Evolutionary conservation across 2,888 invertebrate genomes (phyloP).

Genomic region (Axea sp.): DNA sequence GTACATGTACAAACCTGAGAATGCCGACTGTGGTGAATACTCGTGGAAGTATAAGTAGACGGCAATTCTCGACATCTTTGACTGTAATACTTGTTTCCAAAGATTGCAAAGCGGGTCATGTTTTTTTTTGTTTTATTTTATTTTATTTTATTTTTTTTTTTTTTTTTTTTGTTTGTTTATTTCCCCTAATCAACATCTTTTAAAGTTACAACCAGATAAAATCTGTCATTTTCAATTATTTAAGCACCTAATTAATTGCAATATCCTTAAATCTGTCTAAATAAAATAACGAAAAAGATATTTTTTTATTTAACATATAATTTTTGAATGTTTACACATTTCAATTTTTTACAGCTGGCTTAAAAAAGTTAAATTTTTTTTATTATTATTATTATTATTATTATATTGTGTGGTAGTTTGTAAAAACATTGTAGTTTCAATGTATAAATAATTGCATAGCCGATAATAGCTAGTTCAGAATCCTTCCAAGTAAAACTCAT

Average conservation of each 20-base stretch:
- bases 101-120: conserved; percentile 24
- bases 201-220: too few species aligned
- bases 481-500: conserved; percentile 54
- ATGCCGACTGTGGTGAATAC: conserved; percentile 45
- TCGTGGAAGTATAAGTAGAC: conserved; percentile 50
- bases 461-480: conserved; percentile 49
- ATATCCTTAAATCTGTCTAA: too few species aligned
- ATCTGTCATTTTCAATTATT: neutral
- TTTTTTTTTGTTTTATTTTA: conserved; percentile 8
- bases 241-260: neutral
- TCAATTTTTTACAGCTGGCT: too few species aligned
- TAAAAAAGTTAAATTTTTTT: too few species aligned
- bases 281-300: too few species aligned
- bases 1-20: conserved; percentile 40
- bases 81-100: conserved; percentile 28
- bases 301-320: too few species aligned
- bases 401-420: too few species aligned
- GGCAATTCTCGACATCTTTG: conserved; percentile 39
- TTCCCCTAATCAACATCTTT: too few species aligned
- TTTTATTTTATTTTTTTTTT: too few species aligned
- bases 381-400: too few species aligned
- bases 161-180: too few species aligned
- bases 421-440: conserved; percentile 27
- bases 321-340: too few species aligned
- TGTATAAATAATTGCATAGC: conserved; percentile 43